Percentiles rank a stretch among this genome's conserved stretches.
phyloP scores from a whole-genome alignment of 2,797 vertebrate genomes.

The Cyclopterus lumpus region DNA sequence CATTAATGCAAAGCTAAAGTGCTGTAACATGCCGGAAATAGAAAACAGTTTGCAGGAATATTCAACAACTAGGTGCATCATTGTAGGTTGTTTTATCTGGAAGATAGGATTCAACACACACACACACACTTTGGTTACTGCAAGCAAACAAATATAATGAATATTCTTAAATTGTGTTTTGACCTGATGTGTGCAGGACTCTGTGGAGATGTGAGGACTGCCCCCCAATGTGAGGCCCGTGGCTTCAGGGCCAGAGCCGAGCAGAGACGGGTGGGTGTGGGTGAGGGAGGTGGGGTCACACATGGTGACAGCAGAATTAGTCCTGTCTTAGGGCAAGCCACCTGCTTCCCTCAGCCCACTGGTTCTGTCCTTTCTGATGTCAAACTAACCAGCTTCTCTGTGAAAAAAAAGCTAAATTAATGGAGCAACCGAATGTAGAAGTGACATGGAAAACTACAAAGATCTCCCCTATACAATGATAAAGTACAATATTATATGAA shows the following conservation, averaged over 20 bases:
- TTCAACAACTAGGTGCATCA: background rate
- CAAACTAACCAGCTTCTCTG: constrained; percentile 8
- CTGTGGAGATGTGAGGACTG: constrained; percentile 34
- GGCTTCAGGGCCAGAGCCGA: constrained; percentile 57
- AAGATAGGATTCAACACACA: background rate
- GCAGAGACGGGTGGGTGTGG: constrained; percentile 49
- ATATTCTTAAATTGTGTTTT: constrained; percentile 28
- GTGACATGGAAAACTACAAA: background rate
- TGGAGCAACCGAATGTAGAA: background rate
- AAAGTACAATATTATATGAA: too few relatives aligned
- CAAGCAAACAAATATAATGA: background rate
- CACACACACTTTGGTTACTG: too few relatives aligned
- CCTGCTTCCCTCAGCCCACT: constrained; percentile 63
- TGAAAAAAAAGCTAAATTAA: background rate
- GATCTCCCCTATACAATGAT: background rate
- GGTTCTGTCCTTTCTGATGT: constrained; percentile 17
- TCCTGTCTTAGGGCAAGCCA: constrained; percentile 63
- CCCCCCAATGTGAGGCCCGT: constrained; percentile 55
- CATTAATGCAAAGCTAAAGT: constrained; percentile 22
- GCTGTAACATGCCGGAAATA: background rate
- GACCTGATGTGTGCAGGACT: constrained; percentile 17
- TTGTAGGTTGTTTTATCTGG: background rate
- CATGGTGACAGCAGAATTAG: constrained; percentile 48
- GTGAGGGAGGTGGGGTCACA: constrained; percentile 36
- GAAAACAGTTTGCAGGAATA: background rate